Evolutionary conservation across 2,888 invertebrate genomes (phyloP).

Genomic region (Resseliella maxima): DNA sequence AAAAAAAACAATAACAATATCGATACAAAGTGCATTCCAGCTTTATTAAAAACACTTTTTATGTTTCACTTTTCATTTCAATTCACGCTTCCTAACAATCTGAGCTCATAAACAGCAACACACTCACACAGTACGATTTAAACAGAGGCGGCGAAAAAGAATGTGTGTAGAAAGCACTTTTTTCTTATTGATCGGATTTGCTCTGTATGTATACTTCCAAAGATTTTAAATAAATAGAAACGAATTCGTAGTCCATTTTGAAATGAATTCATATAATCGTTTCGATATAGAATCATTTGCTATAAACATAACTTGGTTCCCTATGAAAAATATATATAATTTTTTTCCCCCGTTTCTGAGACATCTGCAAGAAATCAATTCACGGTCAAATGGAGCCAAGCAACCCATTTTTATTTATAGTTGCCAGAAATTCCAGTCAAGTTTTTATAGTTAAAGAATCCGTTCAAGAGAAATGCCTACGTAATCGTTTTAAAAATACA

Average conservation of each 20-base stretch:
- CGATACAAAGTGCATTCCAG: constrained; percentile 31
- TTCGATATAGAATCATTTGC: too few relatives aligned
- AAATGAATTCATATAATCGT: too few relatives aligned
- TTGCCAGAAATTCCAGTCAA: neutral
- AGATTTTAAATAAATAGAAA: too few relatives aligned
- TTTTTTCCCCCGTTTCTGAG: too few relatives aligned
- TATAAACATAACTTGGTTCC: too few relatives aligned
- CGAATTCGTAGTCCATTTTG: neutral
- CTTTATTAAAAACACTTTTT: constrained; percentile 6
- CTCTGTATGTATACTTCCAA: neutral
- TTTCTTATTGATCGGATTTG: neutral
- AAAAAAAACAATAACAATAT: neutral
- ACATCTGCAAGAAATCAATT: too few relatives aligned
- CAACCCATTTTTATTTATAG: constrained; percentile 1
- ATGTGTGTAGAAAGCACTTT: constrained; percentile 15
- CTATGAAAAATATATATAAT: too few relatives aligned
- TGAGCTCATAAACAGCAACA: neutral
- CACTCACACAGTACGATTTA: neutral
- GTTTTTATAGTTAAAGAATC: neutral
- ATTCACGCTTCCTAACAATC: neutral
- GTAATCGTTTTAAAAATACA: constrained; percentile 6
- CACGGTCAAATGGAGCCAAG: too few relatives aligned
- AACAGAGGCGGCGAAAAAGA: neutral
- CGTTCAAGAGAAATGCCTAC: neutral
- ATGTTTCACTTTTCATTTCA: constrained; percentile 33